These are phyloP conservation scores for Istiophorus platypterus DNA, from an alignment of 2,113 vertebrate species.

Conservation along the genomic window DNA sequence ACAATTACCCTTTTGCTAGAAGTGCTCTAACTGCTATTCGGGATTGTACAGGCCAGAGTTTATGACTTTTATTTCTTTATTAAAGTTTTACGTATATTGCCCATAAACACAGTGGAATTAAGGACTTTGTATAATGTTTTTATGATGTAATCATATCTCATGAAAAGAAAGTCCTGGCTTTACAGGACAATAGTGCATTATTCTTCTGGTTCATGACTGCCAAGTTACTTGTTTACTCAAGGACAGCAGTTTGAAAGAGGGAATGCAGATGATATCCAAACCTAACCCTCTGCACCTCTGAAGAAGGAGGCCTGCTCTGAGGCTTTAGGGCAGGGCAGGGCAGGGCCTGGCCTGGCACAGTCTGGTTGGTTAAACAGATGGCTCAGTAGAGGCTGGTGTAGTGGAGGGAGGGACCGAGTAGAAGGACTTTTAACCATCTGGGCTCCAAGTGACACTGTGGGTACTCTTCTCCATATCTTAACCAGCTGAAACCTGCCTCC, in stretches of 20 bases:
- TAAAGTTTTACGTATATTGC: background rate
- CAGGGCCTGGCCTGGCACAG: constrained; percentile 29
- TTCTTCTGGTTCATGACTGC: background rate
- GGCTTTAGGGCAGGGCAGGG: constrained; percentile 44
- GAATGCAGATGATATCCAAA: constrained; percentile 49
- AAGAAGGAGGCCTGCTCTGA: constrained; percentile 23
- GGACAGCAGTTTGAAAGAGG: constrained; percentile 15
- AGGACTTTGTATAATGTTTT: background rate
- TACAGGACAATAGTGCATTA: background rate
- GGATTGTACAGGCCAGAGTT: constrained; percentile 22
- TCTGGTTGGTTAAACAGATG: constrained; percentile 74
- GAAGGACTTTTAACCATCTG: constrained; percentile 72
- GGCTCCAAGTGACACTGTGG: constrained; percentile 32
- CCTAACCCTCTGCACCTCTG: constrained; percentile 19
- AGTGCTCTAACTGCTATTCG: too few relatives aligned
- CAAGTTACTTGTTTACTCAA: constrained; percentile 28
- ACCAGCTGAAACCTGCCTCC: constrained; percentile 3
- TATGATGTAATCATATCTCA: background rate
- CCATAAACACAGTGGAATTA: background rate
- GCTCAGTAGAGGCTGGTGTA: constrained; percentile 50
- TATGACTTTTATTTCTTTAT: background rate
- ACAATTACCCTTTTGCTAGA: background rate
- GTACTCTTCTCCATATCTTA: constrained; percentile 11
- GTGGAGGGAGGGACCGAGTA: constrained; percentile 32
- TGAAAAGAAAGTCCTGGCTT: constrained; percentile 6